phyloP scores from a whole-genome alignment of 2,888 invertebrate genomes.

The Mesorhabditis spiculigera region DNA sequence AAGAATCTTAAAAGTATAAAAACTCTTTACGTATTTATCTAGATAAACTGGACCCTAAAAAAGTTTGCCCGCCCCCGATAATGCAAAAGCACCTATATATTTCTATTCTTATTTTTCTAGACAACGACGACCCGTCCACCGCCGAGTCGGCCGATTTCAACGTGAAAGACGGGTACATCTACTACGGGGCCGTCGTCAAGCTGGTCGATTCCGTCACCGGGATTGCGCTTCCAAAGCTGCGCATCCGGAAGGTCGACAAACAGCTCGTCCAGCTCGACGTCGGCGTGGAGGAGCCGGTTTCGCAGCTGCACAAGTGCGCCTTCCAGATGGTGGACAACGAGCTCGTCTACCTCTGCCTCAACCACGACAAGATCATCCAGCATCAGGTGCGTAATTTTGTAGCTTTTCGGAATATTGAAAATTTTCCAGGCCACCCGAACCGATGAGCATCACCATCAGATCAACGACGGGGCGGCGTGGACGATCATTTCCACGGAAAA shows the following conservation, averaged over 20 bases:
- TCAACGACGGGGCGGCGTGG: slow-evolving; percentile 99
- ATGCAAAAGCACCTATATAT: too few species aligned
- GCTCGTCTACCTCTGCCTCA: slow-evolving; percentile 93
- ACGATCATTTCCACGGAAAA: slow-evolving; percentile 99
- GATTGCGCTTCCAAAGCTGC: slow-evolving; percentile 89
- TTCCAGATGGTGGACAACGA: slow-evolving; percentile 92
- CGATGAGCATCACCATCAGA: slow-evolving; percentile 97
- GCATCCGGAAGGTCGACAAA: slow-evolving; percentile 79
- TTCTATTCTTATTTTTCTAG: slow-evolving; percentile 63
- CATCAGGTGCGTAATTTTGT: slow-evolving; percentile 71
- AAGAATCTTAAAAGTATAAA: too few species aligned
- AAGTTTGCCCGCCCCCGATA: not conserved
- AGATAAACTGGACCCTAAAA: not conserved
- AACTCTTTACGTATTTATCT: not conserved
- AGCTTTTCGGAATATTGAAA: not conserved
- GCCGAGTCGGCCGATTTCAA: slow-evolving; percentile 88
- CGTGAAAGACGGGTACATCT: slow-evolving; percentile 91
- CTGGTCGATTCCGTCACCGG: slow-evolving; percentile 98
- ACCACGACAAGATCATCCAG: slow-evolving; percentile 97
- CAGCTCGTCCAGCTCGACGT: slow-evolving; percentile 90
- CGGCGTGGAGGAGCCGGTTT: slow-evolving; percentile 86
- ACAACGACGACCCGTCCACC: slow-evolving; percentile 79
- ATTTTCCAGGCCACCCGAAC: slow-evolving; percentile 78
- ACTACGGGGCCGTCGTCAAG: slow-evolving; percentile 96
- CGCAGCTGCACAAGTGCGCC: slow-evolving; percentile 97